Evolutionary conservation across 2,113 vertebrate genomes (phyloP).

Genomic region (Pelobates fuscus): DNA sequence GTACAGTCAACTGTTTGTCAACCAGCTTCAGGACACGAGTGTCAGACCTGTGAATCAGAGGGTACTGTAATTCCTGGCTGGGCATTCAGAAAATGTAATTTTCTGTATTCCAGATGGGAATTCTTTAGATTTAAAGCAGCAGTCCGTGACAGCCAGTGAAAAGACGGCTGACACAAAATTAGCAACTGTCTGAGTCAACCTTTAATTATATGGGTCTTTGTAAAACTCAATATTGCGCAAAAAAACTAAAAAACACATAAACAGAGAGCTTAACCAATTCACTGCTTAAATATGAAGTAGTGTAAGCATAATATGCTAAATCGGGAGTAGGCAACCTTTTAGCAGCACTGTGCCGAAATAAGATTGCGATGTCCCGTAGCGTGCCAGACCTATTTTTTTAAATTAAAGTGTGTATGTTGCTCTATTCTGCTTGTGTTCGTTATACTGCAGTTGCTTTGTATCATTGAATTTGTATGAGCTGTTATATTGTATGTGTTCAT

Average conservation of each 20-base stretch:
- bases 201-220: conserved; percentile 29
- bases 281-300: too few species aligned
- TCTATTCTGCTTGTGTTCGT: too few species aligned
- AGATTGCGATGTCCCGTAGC: too few species aligned
- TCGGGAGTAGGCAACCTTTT: too few species aligned
- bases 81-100: conserved; percentile 11
- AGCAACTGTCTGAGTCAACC: conserved; percentile 27
- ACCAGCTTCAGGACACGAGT: conserved; percentile 22
- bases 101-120: conserved; percentile 3
- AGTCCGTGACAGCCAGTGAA: conserved; percentile 9
- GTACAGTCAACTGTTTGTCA: conserved; percentile 32
- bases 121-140: conserved; percentile 25
- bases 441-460: too few species aligned
- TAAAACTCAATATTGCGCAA: not conserved
- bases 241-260: not conserved
- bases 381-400: too few species aligned
- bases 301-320: too few species aligned
- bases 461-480: too few species aligned
- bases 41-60: conserved; percentile 42
- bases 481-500: too few species aligned
- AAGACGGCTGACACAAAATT: conserved; percentile 19
- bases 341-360: too few species aligned
- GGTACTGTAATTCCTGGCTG: not conserved
- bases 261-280: not conserved
- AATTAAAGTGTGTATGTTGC: too few species aligned